Conservation (phyloP, 2,797 vertebrate genomes). For the Heterohyrax brucei region DNA sequence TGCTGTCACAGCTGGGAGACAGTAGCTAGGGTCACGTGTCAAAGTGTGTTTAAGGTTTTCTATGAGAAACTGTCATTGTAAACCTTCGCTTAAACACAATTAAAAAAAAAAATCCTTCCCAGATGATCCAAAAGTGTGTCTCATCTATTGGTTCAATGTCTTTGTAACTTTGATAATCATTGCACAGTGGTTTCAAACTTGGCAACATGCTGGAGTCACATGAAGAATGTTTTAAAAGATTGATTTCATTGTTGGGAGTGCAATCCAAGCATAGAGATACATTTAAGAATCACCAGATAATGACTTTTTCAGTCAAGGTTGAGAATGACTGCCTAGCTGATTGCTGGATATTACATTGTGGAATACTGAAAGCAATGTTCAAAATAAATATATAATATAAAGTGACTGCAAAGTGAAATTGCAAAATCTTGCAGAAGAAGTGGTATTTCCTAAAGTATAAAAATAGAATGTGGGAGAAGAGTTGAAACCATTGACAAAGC, state of each 20-base stretch:
- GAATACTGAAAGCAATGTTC: constrained; percentile 18
- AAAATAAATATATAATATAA: constrained; percentile 58
- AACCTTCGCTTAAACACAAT: no score
- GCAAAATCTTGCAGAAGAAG: constrained; percentile 35
- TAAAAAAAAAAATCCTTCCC: constrained; percentile 25
- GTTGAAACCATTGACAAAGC: constrained; percentile 15
- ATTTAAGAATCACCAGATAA: constrained; percentile 19
- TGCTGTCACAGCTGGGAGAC: no score
- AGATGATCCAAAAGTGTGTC: constrained; percentile 33
- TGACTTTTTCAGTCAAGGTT: constrained; percentile 12
- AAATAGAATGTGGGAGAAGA: background rate
- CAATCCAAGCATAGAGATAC: constrained; percentile 18
- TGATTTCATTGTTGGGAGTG: constrained; percentile 46
- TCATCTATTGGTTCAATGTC: background rate
- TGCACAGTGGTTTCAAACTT: constrained; percentile 61
- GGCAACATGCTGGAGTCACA: constrained; percentile 4
- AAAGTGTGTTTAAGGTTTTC: no score
- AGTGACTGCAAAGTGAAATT: constrained; percentile 52
- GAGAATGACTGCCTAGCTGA: constrained; percentile 7
- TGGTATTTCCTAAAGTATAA: background rate
- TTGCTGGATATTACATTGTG: background rate
- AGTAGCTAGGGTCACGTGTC: no score
- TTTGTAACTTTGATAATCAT: constrained; percentile 60
- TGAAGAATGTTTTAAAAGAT: constrained; percentile 45
- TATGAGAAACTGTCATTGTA: no score